These are phyloP conservation scores for Aphidoletes aphidimyza DNA, from an alignment of 2,888 invertebrate genomes.

Conservation along the genomic window DNA sequence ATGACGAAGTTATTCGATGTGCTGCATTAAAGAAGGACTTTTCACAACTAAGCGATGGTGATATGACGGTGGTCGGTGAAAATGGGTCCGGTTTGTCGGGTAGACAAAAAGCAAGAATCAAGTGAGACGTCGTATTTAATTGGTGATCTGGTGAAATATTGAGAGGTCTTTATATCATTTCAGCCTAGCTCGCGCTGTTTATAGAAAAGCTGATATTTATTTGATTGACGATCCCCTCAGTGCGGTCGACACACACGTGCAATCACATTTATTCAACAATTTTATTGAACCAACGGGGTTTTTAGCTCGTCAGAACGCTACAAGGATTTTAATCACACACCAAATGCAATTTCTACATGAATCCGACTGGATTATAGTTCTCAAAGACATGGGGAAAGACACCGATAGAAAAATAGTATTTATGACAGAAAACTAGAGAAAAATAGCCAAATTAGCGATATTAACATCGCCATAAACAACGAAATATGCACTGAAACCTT, in stretches of 20 bases:
- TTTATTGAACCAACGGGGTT: constrained; percentile 70
- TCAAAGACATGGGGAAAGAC: constrained; percentile 70
- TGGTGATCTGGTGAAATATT: neutral
- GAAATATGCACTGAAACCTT: too few relatives aligned
- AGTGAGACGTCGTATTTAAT: constrained; percentile 55
- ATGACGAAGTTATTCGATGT: constrained; percentile 64
- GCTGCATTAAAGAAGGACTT: constrained; percentile 68
- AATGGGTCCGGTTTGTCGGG: constrained; percentile 72
- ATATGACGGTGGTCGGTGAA: constrained; percentile 71
- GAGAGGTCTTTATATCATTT: neutral
- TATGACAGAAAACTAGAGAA: too few relatives aligned
- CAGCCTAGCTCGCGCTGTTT: constrained; percentile 55
- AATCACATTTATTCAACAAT: constrained; percentile 75
- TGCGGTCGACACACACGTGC: constrained; percentile 79
- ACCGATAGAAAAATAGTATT: too few relatives aligned
- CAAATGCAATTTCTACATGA: constrained; percentile 76
- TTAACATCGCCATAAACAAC: too few relatives aligned
- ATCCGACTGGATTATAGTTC: constrained; percentile 70
- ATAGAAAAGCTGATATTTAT: constrained; percentile 75
- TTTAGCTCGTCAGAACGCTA: constrained; percentile 68
- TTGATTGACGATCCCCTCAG: constrained; percentile 80
- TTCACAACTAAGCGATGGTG: constrained; percentile 68
- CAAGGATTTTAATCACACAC: constrained; percentile 79
- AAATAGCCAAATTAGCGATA: too few relatives aligned
- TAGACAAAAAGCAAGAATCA: constrained; percentile 76